Percentiles rank a stretch among this genome's conserved stretches.
These are phyloP conservation scores for Apantesis nais DNA, from an alignment of 2,888 invertebrate genomes.

Conservation along the genomic window DNA sequence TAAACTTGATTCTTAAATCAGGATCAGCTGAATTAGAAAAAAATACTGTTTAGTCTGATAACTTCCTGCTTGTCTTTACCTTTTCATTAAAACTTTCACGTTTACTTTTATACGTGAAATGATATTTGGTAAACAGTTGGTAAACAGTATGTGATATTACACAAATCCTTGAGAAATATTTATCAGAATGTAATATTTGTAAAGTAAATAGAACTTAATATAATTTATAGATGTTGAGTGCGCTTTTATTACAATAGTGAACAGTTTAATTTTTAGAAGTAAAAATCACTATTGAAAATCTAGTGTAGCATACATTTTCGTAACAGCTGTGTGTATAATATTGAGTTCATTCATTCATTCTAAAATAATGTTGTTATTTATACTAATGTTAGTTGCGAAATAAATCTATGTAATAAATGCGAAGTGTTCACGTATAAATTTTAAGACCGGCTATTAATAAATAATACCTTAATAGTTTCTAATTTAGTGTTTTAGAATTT, in stretches of 20 bases:
- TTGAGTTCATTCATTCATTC: neutral
- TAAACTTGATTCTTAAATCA: too few relatives aligned
- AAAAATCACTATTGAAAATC: neutral
- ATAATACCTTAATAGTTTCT: slow-evolving; percentile 17
- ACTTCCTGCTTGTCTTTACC: too few relatives aligned
- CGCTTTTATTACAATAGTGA: too few relatives aligned
- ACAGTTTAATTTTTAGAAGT: neutral
- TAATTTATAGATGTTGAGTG: neutral
- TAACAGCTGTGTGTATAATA: neutral
- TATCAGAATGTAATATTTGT: too few relatives aligned
- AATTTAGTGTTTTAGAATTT: slow-evolving; percentile 4
- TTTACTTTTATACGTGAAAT: too few relatives aligned
- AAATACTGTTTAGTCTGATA: too few relatives aligned
- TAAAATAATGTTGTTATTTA: too few relatives aligned
- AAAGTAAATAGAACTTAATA: neutral
- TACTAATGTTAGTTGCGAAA: neutral
- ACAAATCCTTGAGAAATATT: too few relatives aligned
- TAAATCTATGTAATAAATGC: slow-evolving; percentile 9
- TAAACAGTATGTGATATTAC: too few relatives aligned
- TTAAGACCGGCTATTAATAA: slow-evolving; percentile 13
- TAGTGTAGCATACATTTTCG: neutral
- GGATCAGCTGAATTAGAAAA: too few relatives aligned
- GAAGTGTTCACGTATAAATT: slow-evolving; percentile 12
- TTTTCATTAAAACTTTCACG: too few relatives aligned
- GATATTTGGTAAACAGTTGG: too few relatives aligned